phyloP scores from a whole-genome alignment of 2,113 vertebrate genomes.

The Ptilorrhoa leucosticta region DNA sequence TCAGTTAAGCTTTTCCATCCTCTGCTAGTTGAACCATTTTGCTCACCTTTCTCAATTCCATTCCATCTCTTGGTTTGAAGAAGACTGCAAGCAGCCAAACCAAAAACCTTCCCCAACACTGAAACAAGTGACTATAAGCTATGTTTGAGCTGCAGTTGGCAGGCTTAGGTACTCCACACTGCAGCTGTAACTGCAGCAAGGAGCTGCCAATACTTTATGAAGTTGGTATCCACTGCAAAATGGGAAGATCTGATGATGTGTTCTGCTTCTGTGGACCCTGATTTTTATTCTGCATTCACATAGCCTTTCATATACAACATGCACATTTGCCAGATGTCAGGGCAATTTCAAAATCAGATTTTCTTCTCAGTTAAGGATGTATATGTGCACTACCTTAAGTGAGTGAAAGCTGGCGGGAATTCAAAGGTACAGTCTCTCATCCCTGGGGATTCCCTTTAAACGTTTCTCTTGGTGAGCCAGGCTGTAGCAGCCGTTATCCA shows the following conservation, averaged over 20 bases:
- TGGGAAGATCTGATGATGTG: neutral
- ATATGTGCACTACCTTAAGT: neutral
- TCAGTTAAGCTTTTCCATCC: neutral
- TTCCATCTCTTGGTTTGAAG: neutral
- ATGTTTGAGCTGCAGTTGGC: neutral
- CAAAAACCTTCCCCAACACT: neutral
- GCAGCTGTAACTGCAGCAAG: neutral
- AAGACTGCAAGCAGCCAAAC: neutral
- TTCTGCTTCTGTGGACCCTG: neutral
- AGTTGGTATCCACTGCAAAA: neutral
- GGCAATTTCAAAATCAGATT: neutral
- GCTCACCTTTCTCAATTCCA: neutral
- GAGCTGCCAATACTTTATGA: neutral
- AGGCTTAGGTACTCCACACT: neutral
- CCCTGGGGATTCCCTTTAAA: neutral
- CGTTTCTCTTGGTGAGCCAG: neutral
- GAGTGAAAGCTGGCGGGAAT: neutral
- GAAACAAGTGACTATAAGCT: neutral
- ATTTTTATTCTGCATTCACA: neutral
- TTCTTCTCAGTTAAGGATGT: neutral
- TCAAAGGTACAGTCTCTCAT: neutral
- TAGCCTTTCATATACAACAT: neutral
- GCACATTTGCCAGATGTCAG: neutral
- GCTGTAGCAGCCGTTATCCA: neutral
- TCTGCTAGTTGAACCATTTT: neutral